Evolutionary conservation across 2,888 invertebrate genomes (phyloP).

Genomic region (Athripsodes cinereus): DNA sequence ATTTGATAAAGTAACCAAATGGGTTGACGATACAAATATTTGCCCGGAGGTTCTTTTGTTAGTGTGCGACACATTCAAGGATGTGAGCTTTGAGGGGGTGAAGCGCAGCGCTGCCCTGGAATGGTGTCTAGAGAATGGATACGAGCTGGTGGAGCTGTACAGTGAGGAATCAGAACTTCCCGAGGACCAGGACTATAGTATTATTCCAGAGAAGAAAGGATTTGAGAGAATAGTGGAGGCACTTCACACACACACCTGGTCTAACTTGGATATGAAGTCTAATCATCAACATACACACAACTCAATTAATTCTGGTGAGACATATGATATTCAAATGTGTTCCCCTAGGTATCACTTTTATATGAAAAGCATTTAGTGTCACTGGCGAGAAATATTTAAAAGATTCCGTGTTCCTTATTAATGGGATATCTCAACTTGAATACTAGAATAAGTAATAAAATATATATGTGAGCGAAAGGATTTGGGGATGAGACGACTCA

Average conservation of each 20-base stretch:
- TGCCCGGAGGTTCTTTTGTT: slow-evolving; percentile 52
- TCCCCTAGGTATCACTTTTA: too few species aligned
- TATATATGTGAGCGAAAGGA: too few species aligned
- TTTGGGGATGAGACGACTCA: too few species aligned
- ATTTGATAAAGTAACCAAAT: slow-evolving; percentile 34
- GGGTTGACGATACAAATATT: slow-evolving; percentile 30
- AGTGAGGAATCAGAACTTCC: slow-evolving; percentile 34
- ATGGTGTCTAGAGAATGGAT: slow-evolving; percentile 63
- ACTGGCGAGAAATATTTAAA: too few species aligned
- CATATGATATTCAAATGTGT: too few species aligned
- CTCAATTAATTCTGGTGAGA: background rate
- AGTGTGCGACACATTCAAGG: slow-evolving; percentile 48
- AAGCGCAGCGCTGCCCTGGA: slow-evolving; percentile 42
- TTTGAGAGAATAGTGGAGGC: slow-evolving; percentile 63
- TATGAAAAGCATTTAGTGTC: too few species aligned
- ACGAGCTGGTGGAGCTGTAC: slow-evolving; percentile 60
- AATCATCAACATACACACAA: background rate
- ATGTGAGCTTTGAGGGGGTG: slow-evolving; percentile 36
- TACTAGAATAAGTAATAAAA: too few species aligned
- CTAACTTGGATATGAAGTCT: slow-evolving; percentile 56
- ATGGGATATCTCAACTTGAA: too few species aligned
- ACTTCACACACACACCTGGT: slow-evolving; percentile 66
- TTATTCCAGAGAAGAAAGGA: slow-evolving; percentile 57
- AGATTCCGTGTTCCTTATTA: too few species aligned
- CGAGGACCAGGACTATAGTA: slow-evolving; percentile 30